Percentiles rank a stretch among this genome's conserved stretches.
phyloP scores from a whole-genome alignment of 2,888 invertebrate species.

The Nipponacmea schrenckii region DNA sequence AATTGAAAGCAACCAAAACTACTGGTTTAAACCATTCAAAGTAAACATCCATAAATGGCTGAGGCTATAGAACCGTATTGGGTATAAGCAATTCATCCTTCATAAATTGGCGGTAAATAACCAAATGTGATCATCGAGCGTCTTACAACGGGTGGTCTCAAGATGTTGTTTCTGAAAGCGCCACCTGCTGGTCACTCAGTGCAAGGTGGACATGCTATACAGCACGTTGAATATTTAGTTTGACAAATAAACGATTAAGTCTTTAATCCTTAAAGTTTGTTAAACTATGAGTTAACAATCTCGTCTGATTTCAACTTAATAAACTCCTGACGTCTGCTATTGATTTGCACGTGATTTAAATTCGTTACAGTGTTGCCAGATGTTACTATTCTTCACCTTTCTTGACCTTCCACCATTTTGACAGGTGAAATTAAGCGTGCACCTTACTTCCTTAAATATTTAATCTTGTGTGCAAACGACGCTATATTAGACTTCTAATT shows the following conservation, averaged over 20 bases:
- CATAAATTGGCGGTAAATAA: too few species aligned
- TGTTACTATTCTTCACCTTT: constrained; percentile 4
- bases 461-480: background rate
- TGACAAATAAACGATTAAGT: background rate
- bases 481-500: too few species aligned
- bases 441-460: background rate
- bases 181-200: constrained; percentile 1
- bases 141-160: constrained; percentile 4
- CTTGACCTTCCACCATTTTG: background rate
- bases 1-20: too few species aligned
- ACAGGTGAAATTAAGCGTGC: background rate
- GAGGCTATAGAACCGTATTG: too few species aligned
- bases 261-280: background rate
- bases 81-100: too few species aligned
- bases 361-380: background rate
- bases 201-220: background rate
- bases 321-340: background rate
- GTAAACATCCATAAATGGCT: too few species aligned
- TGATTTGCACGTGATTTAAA: background rate
- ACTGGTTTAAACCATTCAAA: too few species aligned
- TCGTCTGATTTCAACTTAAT: background rate
- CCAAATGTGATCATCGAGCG: background rate
- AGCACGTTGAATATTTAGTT: background rate
- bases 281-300: background rate
- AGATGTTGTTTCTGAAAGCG: background rate